These are phyloP conservation scores for Epinotia brunnichana DNA, from an alignment of 2,888 invertebrate species.

Conservation along the genomic window DNA sequence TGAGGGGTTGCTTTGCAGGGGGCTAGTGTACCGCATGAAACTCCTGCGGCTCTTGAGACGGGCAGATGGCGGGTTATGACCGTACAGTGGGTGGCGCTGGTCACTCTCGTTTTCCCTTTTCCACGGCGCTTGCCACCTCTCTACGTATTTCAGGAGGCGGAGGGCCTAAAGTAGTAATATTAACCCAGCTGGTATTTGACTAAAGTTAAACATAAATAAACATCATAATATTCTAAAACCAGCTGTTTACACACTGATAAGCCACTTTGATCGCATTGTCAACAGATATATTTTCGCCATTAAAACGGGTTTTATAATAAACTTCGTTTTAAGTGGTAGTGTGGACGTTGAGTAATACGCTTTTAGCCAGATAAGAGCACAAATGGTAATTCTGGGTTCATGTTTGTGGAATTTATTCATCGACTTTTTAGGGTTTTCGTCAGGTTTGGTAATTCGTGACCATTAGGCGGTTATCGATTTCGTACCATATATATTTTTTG, in stretches of 20 bases:
- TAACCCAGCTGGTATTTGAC: no score
- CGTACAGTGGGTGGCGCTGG: no score
- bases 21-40: no score
- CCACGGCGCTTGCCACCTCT: no score
- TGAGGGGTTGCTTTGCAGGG: no score
- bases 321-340: slow-evolving; percentile 33
- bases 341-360: slow-evolving; percentile 40
- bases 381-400: slow-evolving; percentile 32
- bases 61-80: no score
- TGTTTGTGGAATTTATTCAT: slow-evolving; percentile 31
- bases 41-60: no score
- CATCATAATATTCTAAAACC: not conserved
- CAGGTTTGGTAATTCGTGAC: not conserved
- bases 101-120: no score
- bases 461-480: not conserved
- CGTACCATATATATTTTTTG: not conserved
- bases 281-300: slow-evolving; percentile 38
- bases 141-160: no score
- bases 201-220: no score
- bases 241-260: slow-evolving; percentile 15
- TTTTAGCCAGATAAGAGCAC: slow-evolving; percentile 33
- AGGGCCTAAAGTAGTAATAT: no score
- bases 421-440: slow-evolving; percentile 20
- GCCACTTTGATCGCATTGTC: slow-evolving; percentile 16
- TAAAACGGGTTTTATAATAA: slow-evolving; percentile 40